These are phyloP conservation scores for Procambarus virginalis DNA, from an alignment of 1,140 invertebrate species.

Conservation along the genomic window DNA sequence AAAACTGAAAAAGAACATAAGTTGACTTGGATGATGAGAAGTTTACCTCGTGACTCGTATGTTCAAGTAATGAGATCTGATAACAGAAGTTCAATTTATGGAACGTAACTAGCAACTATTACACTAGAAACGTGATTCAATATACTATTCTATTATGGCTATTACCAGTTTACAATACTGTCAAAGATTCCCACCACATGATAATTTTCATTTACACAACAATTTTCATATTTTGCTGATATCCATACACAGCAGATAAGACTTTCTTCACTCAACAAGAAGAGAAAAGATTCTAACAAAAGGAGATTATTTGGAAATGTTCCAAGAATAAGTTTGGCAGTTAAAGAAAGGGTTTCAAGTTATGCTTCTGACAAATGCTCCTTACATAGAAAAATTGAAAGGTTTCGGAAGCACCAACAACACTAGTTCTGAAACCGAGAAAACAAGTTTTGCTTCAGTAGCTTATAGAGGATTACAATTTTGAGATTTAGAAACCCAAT, in stretches of 20 bases:
- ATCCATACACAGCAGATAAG: background rate
- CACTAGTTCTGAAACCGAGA: too few relatives aligned
- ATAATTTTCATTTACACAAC: background rate
- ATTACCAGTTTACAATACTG: slow-evolving; percentile 11
- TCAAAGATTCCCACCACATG: background rate
- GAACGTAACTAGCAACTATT: background rate
- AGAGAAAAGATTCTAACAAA: background rate
- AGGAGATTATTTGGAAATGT: background rate
- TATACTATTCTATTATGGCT: background rate
- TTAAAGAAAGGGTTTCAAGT: too few relatives aligned
- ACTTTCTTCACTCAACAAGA: background rate
- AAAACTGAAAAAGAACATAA: background rate
- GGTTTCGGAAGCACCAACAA: too few relatives aligned
- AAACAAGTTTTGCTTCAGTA: too few relatives aligned
- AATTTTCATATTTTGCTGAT: background rate
- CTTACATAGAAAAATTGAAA: too few relatives aligned
- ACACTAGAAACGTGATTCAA: background rate
- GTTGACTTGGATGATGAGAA: background rate
- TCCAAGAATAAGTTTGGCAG: too few relatives aligned
- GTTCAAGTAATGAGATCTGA: background rate
- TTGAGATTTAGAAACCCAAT: too few relatives aligned
- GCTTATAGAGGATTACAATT: too few relatives aligned
- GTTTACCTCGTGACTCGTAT: background rate
- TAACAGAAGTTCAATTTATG: background rate
- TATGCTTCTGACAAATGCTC: too few relatives aligned